These are phyloP conservation scores for Turnix velox DNA, from an alignment of 2,113 vertebrate genomes.

Conservation along the genomic window DNA sequence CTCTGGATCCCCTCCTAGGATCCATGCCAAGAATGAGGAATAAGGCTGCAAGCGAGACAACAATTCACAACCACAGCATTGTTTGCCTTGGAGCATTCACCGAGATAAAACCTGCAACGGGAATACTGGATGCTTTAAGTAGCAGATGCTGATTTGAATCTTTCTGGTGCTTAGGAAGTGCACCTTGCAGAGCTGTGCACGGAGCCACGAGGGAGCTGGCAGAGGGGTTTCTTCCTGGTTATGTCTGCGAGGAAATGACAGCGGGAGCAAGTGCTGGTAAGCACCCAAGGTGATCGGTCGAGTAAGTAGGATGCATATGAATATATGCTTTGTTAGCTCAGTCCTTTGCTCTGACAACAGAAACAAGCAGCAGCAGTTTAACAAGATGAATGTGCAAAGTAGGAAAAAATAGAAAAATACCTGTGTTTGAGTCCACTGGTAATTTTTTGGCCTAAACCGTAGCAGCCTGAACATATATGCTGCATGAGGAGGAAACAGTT, in stretches of 20 bases:
- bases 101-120: not conserved
- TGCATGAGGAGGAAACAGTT: not conserved
- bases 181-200: not conserved
- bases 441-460: not conserved
- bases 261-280: not conserved
- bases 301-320: not conserved
- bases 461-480: not conserved
- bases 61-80: slow-evolving; percentile 29
- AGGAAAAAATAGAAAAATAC: not conserved
- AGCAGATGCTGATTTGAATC: slow-evolving; percentile 36
- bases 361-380: not conserved
- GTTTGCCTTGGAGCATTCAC: slow-evolving; percentile 34
- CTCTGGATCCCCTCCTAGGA: slow-evolving; percentile 31
- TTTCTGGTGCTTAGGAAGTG: not conserved
- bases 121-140: slow-evolving; percentile 33
- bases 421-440: not conserved
- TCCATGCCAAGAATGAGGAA: slow-evolving; percentile 39
- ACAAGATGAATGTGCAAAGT: not conserved
- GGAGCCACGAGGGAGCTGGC: not conserved
- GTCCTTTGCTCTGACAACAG: no score
- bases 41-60: slow-evolving; percentile 34
- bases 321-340: slow-evolving; percentile 35
- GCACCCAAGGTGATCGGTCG: not conserved
- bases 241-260: not conserved
- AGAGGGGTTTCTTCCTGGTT: slow-evolving; percentile 10